Base-by-base conservation (phyloP, 2,797 vertebrate genomes). In the Aplochiton taeniatus region DNA sequence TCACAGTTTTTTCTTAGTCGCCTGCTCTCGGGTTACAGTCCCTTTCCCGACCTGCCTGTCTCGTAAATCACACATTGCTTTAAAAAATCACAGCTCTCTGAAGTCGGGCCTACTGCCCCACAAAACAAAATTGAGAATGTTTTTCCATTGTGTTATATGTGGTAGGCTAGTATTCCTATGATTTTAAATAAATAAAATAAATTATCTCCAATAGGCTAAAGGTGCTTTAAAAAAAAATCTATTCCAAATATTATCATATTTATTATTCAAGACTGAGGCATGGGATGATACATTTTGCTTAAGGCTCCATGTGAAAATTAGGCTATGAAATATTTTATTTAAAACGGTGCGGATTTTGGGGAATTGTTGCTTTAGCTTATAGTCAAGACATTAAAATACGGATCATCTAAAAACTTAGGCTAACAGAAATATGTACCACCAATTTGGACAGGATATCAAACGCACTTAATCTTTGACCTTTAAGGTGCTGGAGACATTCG, bases 31-130 rank as follows among this genome's bases (percentile, higher is more conserved):
- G 10, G 77, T 95, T 95, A 92, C 91, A 82, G 83, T 75, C 82
- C 83, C 89, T 87, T 88, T 93, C 84, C 89, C 82, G 87, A 85
- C 80, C 86, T 90, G 91, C 65, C 74, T 90, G 83, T 83, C 83
- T 88, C 90, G 92, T 92, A 95, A 94, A 95, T 95, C 92, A 94
- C 87, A 83, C 88, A 74, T 89, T 91, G 86, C 75, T 88, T 84
- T 77, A 87, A 81, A 87, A 87, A 85, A 90, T 88, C 89, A 65
- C 64, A 69, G 75, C 82, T 87, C 89, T 68, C 66, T 77, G 76
- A 86, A 79, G 80, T 82, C 44, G 12, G 46, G 69, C 75, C 83
- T 83, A 81, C 73, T 79, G 81, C 88, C 90, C 85, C 87, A 87
- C 88, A 83, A 72, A 80, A 73, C 71, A 66, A 16, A 63, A 65